A percentile compares a stretch with the other conserved stretches of the same genome.
phyloP scores from a whole-genome alignment of 2,113 vertebrate species.

The Tetrax tetrax region DNA sequence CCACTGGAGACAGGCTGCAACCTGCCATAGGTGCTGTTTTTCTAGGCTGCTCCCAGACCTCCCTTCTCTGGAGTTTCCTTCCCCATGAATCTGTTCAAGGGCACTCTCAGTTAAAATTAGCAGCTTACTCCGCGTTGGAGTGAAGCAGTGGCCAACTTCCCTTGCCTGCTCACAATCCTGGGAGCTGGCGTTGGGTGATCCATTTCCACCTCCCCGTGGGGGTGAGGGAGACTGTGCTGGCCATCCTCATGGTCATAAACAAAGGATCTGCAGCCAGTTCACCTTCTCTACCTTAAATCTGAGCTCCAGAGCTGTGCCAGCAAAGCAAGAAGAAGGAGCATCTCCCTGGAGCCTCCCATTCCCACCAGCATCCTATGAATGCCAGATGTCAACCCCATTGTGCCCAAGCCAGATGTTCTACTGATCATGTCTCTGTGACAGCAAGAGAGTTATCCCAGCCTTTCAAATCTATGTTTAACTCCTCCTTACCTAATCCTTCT shows the following conservation, averaged over 20 bases:
- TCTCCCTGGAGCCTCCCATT: background rate
- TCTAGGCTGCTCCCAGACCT: background rate
- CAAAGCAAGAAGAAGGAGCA: background rate
- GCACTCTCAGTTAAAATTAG: conserved; percentile 22
- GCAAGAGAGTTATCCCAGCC: background rate
- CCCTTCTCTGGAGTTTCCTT: background rate
- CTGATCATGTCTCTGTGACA: background rate
- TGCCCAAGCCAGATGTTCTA: background rate
- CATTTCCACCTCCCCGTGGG: background rate
- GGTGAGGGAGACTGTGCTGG: background rate
- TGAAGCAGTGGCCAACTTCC: background rate
- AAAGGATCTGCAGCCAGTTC: background rate
- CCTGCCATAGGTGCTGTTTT: background rate
- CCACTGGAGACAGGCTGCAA: background rate
- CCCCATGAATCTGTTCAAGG: background rate
- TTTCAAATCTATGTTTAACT: background rate
- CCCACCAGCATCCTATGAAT: background rate
- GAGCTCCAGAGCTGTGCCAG: background rate
- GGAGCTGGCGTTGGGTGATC: background rate
- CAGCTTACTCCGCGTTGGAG: background rate
- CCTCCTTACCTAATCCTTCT: background rate
- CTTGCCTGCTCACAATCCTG: background rate
- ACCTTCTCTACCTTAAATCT: background rate
- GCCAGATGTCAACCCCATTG: background rate
- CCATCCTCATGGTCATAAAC: fast-evolving